phyloP scores from a whole-genome alignment of 30 jellyfish, hydroid and myxozoan genomes.

The Pelagia noctiluca region DNA sequence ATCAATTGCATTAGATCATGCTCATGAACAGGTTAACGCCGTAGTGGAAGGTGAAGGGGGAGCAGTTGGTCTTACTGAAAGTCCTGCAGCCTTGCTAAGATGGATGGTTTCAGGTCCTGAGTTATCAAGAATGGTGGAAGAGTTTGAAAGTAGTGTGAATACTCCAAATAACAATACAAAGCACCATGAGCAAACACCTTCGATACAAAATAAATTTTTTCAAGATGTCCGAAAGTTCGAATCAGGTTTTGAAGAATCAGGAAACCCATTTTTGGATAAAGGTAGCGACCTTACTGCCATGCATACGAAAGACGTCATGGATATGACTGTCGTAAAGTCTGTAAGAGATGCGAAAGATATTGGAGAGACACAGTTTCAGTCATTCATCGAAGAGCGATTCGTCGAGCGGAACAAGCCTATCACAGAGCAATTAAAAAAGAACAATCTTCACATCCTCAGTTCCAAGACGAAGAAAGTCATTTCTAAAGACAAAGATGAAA shows the following conservation, averaged over 20 bases:
- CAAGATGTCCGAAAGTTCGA: slow-evolving; percentile 5
- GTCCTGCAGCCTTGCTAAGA: slow-evolving; percentile 8
- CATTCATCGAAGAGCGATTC: slow-evolving; percentile 9
- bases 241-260: not conserved
- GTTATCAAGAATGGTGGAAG: not conserved
- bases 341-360: not conserved
- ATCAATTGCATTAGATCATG: slow-evolving; percentile 37
- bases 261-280: slow-evolving; percentile 39
- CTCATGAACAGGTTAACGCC: slow-evolving; percentile 27
- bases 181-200: slow-evolving; percentile 35
- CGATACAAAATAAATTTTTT: slow-evolving; percentile 10
- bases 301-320: slow-evolving; percentile 13
- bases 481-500: not conserved
- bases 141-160: not conserved
- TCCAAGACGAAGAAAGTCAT: not conserved
- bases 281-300: slow-evolving; percentile 33
- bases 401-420: slow-evolving; percentile 2
- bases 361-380: not conserved
- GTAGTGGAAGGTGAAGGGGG: slow-evolving; percentile 40
- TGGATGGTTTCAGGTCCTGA: slow-evolving; percentile 57
- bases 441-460: slow-evolving; percentile 12
- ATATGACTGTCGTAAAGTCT: not conserved
- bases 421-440: not conserved
- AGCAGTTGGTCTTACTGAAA: slow-evolving; percentile 16
- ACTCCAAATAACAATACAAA: not conserved